phyloP scores from a whole-genome alignment of 2,888 invertebrate species.

The Synergus japonicus region DNA sequence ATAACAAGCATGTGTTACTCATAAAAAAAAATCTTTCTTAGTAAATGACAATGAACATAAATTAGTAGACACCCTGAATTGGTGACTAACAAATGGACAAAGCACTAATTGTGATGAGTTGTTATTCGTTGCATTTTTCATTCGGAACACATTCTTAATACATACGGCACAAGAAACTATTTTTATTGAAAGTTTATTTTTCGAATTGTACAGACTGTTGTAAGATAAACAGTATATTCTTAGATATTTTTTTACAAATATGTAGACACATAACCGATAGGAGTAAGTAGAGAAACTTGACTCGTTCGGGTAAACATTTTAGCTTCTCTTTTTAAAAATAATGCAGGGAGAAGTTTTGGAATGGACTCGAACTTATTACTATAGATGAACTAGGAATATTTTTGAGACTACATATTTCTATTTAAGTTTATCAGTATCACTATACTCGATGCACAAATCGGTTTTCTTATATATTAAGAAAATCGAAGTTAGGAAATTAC shows the following conservation, averaged over 20 bases:
- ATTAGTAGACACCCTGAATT: too few species aligned
- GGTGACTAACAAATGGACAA: slow-evolving; percentile 27
- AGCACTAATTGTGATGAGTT: slow-evolving; percentile 58
- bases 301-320: background rate
- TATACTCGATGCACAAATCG: slow-evolving; percentile 1
- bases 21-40: too few species aligned
- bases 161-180: slow-evolving; percentile 46
- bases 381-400: slow-evolving; percentile 14
- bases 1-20: too few species aligned
- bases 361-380: slow-evolving; percentile 22
- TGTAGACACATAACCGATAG: slow-evolving; percentile 47
- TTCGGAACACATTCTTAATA: slow-evolving; percentile 44
- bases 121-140: slow-evolving; percentile 60
- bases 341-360: background rate
- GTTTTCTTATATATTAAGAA: slow-evolving; percentile 10
- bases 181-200: slow-evolving; percentile 65
- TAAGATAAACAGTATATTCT: slow-evolving; percentile 71
- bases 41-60: too few species aligned
- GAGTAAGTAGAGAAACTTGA: slow-evolving; percentile 42
- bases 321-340: background rate
- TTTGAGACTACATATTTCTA: background rate
- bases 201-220: slow-evolving; percentile 64
- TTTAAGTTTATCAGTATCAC: slow-evolving; percentile 9
- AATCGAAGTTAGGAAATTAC: background rate
- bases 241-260: slow-evolving; percentile 71